A percentile compares a stretch with the other conserved stretches of the same genome.
phyloP scores from a whole-genome alignment of 2,113 vertebrate species.

The Crotalus helleri region DNA sequence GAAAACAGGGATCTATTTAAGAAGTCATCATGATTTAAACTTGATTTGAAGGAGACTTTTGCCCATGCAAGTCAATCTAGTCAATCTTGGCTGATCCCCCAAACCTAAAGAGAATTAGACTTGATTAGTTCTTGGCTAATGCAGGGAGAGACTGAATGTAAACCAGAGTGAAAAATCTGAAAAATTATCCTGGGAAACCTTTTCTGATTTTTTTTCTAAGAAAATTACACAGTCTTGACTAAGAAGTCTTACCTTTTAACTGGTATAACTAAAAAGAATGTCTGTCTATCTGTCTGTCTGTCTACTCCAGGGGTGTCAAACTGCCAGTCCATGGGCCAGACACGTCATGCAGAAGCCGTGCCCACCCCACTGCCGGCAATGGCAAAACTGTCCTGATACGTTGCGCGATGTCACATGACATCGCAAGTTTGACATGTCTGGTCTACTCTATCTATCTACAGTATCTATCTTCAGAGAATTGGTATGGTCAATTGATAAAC shows the following conservation, averaged over 20 bases:
- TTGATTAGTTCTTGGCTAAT: neutral
- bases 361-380: too few species aligned
- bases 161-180: neutral
- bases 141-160: neutral
- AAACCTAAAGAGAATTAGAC: neutral
- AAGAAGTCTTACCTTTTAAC: neutral
- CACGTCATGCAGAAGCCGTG: rapidly evolving
- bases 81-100: neutral
- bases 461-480: neutral
- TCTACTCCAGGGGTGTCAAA: neutral
- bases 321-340: too few species aligned
- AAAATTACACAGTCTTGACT: neutral
- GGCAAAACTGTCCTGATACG: too few species aligned
- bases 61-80: neutral
- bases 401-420: too few species aligned
- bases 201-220: neutral
- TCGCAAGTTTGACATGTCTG: too few species aligned
- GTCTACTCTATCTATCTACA: neutral
- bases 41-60: neutral
- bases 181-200: neutral
- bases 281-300: neutral
- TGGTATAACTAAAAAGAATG: neutral
- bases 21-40: neutral
- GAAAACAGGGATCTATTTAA: neutral
- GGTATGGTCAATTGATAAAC: neutral